phyloP scores from a whole-genome alignment of 2,113 vertebrate species.

The Zapus hudsonius region DNA sequence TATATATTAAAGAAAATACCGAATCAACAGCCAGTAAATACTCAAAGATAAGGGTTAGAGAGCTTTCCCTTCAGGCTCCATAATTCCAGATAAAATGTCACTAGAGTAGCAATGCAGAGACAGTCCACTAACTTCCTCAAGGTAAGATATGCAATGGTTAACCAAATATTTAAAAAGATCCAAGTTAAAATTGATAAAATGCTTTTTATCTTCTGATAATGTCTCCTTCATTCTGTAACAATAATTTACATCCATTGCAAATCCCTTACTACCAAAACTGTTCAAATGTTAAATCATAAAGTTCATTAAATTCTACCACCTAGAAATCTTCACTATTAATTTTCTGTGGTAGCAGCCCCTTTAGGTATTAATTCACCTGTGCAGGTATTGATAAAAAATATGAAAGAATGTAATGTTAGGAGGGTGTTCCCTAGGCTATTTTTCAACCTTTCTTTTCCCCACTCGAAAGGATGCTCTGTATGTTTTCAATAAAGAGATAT shows the following conservation, averaged over 20 bases:
- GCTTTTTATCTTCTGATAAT: constrained; percentile 3
- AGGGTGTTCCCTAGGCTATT: background rate
- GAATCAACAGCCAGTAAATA: constrained; percentile 47
- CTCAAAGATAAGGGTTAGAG: background rate
- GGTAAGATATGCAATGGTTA: constrained; percentile 46
- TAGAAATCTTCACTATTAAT: background rate
- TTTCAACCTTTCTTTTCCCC: background rate
- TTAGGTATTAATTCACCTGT: background rate
- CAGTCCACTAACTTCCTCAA: constrained; percentile 22
- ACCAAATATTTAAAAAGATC: constrained; percentile 50
- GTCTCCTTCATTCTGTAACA: background rate
- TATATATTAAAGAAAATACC: constrained; percentile 67
- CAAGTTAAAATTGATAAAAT: constrained; percentile 49
- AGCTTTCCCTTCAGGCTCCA: background rate
- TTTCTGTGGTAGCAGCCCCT: background rate
- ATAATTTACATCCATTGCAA: background rate
- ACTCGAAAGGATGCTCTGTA: background rate
- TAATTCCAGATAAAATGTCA: background rate
- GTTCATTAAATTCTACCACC: background rate
- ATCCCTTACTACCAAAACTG: background rate
- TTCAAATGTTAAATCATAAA: constrained; percentile 18
- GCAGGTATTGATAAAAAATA: background rate
- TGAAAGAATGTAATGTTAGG: background rate
- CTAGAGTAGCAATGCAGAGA: constrained; percentile 54
- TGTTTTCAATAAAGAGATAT: constrained; percentile 31